phyloP scores from a whole-genome alignment of 2,888 invertebrate genomes.

The Chaitophorus viminalis region DNA sequence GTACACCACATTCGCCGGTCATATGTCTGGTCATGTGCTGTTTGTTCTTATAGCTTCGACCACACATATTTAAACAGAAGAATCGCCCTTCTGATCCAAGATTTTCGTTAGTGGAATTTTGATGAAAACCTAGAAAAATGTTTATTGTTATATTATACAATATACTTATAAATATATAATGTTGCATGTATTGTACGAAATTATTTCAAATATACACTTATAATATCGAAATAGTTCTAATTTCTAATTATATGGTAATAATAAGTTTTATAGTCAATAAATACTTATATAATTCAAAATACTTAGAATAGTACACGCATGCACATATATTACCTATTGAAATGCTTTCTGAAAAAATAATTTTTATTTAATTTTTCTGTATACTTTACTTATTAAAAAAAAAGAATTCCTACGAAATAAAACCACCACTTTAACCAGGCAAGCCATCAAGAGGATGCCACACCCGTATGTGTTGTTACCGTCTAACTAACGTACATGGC shows the following conservation, averaged over 20 bases:
- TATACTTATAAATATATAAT: no score
- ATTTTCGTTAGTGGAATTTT: neutral
- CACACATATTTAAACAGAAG: slow-evolving; percentile 64
- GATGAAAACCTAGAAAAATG: neutral
- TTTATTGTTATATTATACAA: neutral
- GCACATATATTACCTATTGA: no score
- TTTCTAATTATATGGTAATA: no score
- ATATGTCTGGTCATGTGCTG: slow-evolving; percentile 65
- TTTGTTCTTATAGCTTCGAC: slow-evolving; percentile 63
- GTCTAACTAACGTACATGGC: no score
- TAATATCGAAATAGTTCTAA: no score
- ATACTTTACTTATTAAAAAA: neutral
- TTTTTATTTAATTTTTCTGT: no score
- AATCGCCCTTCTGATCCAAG: neutral
- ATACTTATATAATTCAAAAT: neutral
- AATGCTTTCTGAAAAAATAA: no score
- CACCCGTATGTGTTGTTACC: no score
- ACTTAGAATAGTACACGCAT: neutral
- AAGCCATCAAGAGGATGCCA: no score
- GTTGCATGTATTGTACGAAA: no score
- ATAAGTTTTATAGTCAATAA: neutral
- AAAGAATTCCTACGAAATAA: neutral
- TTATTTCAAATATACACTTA: no score
- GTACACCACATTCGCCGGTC: slow-evolving; percentile 68
- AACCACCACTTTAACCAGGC: neutral